These are phyloP conservation scores for Drosophila lacicola DNA, from an alignment of 2,888 invertebrate genomes.

Conservation along the genomic window DNA sequence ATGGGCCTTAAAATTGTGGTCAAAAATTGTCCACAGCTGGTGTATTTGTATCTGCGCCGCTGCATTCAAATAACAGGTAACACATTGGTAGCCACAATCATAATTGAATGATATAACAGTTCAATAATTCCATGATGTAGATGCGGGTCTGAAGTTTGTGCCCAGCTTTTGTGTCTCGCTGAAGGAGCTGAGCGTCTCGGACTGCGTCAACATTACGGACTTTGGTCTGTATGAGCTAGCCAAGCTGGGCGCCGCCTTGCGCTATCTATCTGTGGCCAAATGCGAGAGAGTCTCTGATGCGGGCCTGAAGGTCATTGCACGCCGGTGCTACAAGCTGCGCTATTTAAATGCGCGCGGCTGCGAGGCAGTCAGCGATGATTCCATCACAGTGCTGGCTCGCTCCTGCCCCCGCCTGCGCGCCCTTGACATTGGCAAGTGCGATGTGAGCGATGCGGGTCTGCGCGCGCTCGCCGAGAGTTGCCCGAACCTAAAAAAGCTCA, in stretches of 20 bases:
- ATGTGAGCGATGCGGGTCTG: slow-evolving; percentile 95
- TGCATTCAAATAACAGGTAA: slow-evolving; percentile 94
- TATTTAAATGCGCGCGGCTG: slow-evolving; percentile 97
- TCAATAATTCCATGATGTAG: slow-evolving; percentile 81
- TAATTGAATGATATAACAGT: neutral
- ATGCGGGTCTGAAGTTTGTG: slow-evolving; percentile 95
- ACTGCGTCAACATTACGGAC: slow-evolving; percentile 95
- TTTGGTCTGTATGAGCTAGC: slow-evolving; percentile 96
- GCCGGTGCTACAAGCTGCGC: slow-evolving; percentile 94
- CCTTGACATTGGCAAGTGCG: slow-evolving; percentile 96
- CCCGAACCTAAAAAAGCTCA: slow-evolving; percentile 95
- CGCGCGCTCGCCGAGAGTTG: slow-evolving; percentile 94
- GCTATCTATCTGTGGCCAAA: slow-evolving; percentile 97
- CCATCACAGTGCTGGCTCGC: slow-evolving; percentile 93
- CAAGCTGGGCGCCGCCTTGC: slow-evolving; percentile 93
- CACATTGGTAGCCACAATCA: neutral
- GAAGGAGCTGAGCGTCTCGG: slow-evolving; percentile 95
- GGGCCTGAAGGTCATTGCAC: slow-evolving; percentile 93
- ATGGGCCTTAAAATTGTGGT: slow-evolving; percentile 93
- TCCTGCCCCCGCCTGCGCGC: slow-evolving; percentile 94
- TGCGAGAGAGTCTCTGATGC: slow-evolving; percentile 97
- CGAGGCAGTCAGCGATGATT: slow-evolving; percentile 97
- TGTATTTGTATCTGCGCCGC: slow-evolving; percentile 94
- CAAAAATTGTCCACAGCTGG: slow-evolving; percentile 94
- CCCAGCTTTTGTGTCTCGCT: slow-evolving; percentile 94